Evolutionary conservation across 2,888 invertebrate genomes (phyloP), one percentile per base, ranked within the genome.

Genomic region (Allacma fusca): DNA sequence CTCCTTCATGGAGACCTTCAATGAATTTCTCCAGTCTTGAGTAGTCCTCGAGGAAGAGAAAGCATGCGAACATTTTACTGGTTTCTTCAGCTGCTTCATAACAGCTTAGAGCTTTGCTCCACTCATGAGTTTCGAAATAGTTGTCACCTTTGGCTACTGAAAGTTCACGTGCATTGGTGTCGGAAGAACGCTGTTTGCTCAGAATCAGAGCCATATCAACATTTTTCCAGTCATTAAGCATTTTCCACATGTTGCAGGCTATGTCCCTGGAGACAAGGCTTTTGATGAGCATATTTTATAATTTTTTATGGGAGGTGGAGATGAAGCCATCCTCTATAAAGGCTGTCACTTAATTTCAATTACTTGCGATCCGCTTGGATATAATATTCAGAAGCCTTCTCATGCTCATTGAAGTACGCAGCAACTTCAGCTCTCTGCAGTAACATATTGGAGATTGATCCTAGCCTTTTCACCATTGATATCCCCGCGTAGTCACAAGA

Each of bases 401-500:
- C 97, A 86, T 95, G 97, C 84, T 96, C 92, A 72, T 94, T 93
- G 85, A 98, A 95, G 86, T 96, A 97, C 0, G 95, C 93, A 0
- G 94, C 90, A 24, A 98, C 92, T 86, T 97, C 96, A 0, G 98
- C 98, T 84, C 91, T 91, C 85, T 93, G 92, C 69, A 95, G 87
- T 0, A 91, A 90, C 81, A 92, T 91, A 50, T 92, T 92, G 85
- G 93, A 93, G 50, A 98, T 90, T 34, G 92, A 93, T 68, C 92
- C 91, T 21, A 98, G 88, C 70, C 93, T 91, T 85, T 97, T 95
- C 0, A 97, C 93, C 85, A 98, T 93, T 86, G 95, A 92, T 77
- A 99, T 95, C n/a, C 97, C 97, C 0, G 95, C 91, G 87, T 96
- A 99, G 87, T 99, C 97, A 81, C 92, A 91, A 85, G 97, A 94